A percentile compares a stretch with the other conserved stretches of the same genome.
These are phyloP conservation scores for Blomia tropicalis DNA, from an alignment of 2,888 invertebrate species.

Conservation along the genomic window DNA sequence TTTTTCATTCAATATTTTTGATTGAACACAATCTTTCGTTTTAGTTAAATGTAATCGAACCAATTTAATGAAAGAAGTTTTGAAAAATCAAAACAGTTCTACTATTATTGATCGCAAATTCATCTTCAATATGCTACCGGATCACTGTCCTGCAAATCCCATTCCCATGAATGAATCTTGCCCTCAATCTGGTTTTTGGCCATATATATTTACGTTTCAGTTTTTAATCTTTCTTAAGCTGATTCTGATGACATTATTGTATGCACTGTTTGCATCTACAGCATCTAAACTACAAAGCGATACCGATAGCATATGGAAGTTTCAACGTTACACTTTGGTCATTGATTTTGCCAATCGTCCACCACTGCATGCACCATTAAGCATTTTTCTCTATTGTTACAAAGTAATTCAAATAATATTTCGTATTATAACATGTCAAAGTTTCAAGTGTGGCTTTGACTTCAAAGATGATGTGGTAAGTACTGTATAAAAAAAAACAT, in stretches of 20 bases:
- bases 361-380: constrained; percentile 36
- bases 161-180: constrained; percentile 25
- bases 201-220: constrained; percentile 31
- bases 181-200: constrained; percentile 29
- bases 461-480: constrained; percentile 8
- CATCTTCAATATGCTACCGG: background rate
- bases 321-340: constrained; percentile 35
- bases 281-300: constrained; percentile 30
- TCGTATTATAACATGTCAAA: background rate
- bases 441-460: constrained; percentile 19
- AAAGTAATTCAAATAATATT: constrained; percentile 23
- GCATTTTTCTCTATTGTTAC: constrained; percentile 30
- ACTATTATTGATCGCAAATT: constrained; percentile 5
- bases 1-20: background rate
- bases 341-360: constrained; percentile 34
- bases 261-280: constrained; percentile 34
- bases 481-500: background rate
- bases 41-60: constrained; percentile 4
- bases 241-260: constrained; percentile 35
- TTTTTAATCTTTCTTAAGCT: constrained; percentile 34
- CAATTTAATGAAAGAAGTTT: background rate
- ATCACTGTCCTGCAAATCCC: constrained; percentile 3
- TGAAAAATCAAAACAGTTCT: background rate
- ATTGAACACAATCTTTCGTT: background rate
- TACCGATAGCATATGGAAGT: constrained; percentile 36